Evolutionary conservation across 2,113 vertebrate genomes (phyloP), one percentile per base, ranked within the genome.

Genomic region (Turnix velox): DNA sequence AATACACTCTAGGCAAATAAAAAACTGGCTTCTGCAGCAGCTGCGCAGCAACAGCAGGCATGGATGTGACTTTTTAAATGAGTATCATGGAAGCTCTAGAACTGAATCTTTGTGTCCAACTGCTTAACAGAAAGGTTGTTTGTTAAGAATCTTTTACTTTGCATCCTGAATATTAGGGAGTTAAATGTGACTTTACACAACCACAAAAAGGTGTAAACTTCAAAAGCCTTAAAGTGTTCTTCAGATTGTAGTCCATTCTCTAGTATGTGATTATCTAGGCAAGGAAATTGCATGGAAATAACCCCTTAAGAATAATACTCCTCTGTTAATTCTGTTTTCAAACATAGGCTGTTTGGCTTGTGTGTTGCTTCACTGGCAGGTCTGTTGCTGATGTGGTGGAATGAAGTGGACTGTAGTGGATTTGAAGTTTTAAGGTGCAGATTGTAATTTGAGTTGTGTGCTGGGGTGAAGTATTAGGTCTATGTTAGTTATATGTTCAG

Each of bases 21-120:
- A 73, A 57, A 17, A 9, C 25, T 68, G 48, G 8, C 33, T 83
- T 91, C 19, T 76, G 51, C 40, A 81, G 73, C 66, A 87, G 67
- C 49, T 0, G 0, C 55, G 48, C 14, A 51, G 25, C 62, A 72
- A 25, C 40, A 33, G 49, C 35, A 43, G 39, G 12, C 0, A 2
- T 10, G 18, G 31, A 42, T 0, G 12, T 19, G 24, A 25, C 5
- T 27, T 92, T 92, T 90, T 23, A 51, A 57, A 30, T 0, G 5
- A 58, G 46, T 54, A 54, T 73, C 8, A 5, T 12, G 51, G 35
- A 51, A 42, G 19, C 12, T 74, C 85, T 35, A 33, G 46, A 39
- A 17, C 52, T n/a, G 20, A 5, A 31, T 80, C 11, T 35, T 84
- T 74, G 16, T 9, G 12, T 57, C 28, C 7, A 10, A 1, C 37